Base-by-base conservation (phyloP, 2,797 vertebrate species). In the Chaunax sp. region DNA sequence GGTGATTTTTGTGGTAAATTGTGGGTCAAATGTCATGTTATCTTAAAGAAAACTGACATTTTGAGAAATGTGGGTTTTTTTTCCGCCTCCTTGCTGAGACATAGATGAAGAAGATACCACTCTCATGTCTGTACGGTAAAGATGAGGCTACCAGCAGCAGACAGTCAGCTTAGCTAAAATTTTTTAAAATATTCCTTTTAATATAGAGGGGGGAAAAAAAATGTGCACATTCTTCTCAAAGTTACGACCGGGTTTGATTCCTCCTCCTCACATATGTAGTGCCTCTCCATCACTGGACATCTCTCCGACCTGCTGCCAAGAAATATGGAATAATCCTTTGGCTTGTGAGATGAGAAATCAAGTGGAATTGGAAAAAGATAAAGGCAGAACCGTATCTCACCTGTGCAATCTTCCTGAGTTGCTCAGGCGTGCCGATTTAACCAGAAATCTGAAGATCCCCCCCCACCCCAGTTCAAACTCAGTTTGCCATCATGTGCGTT, bases 261-360 rank as follows among this genome's bases (percentile, higher is more conserved):
- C 59, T 57, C 25, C 56, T 49, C 47, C 19, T 53, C 30, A 53
- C 33, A 25, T 22, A 16, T 41, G 19, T 16, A 55, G 56, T 44
- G 64, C 22, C 33, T 53, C 38, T 18, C 45, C 30, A 12, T n/a
- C 43, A 9, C 11, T 23, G 55, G 62, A 54, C 20, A 11, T 25
- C 40, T 38, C 58, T 47, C 33, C 49, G 0, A n/a, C 60, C 65
- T 38, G 35, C 41, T 0, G 23, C 13, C 23, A 6, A 71, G 47
- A 81, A 62, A 74, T 54, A 63, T 64, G 50, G 41, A 82, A 25
- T 47, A 80, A 55, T 52, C 75, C 49, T 14, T 16, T 0, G 28
- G 51, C 30, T 69, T 41, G 66, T 64, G 71, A 84, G 76, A 82
- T 78, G 64, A 81, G 54, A 74, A 88, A 86, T 77, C 78, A 80